phyloP scores from a whole-genome alignment of 2,797 vertebrate genomes.

The Epinephelus malabaricus region DNA sequence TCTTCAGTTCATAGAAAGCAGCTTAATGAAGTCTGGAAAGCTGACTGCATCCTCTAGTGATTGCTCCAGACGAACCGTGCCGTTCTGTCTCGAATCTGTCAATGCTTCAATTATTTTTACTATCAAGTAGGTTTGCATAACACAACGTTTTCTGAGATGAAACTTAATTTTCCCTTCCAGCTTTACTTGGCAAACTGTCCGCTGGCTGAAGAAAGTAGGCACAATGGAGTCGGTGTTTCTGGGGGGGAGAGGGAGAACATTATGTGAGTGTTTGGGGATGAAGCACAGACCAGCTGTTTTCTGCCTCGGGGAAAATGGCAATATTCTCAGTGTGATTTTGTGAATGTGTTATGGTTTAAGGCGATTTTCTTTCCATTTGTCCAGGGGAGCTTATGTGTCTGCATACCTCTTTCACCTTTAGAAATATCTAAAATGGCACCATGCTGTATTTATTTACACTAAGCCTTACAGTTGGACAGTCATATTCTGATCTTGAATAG shows the following conservation, averaged over 20 bases:
- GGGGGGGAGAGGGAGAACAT: slow-evolving; percentile 36
- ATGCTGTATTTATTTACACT: not conserved
- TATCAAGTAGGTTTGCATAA: slow-evolving; percentile 50
- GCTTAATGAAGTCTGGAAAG: slow-evolving; percentile 47
- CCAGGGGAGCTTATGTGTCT: slow-evolving; percentile 15
- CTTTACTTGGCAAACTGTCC: slow-evolving; percentile 61
- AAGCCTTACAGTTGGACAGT: not conserved
- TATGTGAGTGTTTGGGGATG: slow-evolving; percentile 51
- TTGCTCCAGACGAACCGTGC: slow-evolving; percentile 28
- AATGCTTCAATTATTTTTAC: slow-evolving; percentile 50
- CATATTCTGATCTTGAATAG: not conserved
- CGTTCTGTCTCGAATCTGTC: slow-evolving; percentile 48
- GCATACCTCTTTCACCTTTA: slow-evolving; percentile 24
- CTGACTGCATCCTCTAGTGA: slow-evolving; percentile 22
- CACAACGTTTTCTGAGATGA: slow-evolving; percentile 49
- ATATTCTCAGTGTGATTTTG: slow-evolving; percentile 44
- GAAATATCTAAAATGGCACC: not conserved
- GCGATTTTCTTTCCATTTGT: slow-evolving; percentile 1
- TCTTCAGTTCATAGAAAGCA: slow-evolving; percentile 1
- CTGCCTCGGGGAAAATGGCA: slow-evolving; percentile 46
- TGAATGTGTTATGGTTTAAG: slow-evolving; percentile 23
- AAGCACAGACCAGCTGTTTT: slow-evolving; percentile 62
- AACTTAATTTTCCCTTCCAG: slow-evolving; percentile 55
- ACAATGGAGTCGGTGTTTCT: slow-evolving; percentile 39
- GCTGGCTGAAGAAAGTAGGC: slow-evolving; percentile 52